These are phyloP conservation scores for Columbina picui DNA, from an alignment of 2,113 vertebrate genomes.

Conservation along the genomic window DNA sequence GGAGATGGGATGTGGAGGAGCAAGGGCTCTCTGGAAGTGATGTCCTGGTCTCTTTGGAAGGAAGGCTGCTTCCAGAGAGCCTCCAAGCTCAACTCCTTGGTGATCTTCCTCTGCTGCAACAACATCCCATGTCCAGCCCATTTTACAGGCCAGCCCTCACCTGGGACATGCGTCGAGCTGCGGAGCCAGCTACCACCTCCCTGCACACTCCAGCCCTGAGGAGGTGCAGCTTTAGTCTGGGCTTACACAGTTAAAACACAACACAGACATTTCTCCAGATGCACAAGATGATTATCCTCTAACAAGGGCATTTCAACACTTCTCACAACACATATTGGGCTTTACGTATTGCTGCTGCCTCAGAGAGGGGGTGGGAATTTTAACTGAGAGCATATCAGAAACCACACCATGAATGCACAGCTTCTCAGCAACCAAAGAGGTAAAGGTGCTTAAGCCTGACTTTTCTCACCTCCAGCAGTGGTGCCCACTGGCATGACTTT, in stretches of 20 bases:
- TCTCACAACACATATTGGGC: not conserved
- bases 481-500: not conserved
- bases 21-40: not conserved
- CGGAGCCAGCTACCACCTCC: not conserved
- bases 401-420: not conserved
- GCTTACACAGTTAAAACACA: not conserved
- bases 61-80: not conserved
- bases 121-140: not conserved
- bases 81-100: not conserved
- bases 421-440: not conserved
- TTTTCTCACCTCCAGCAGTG: not conserved
- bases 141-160: not conserved
- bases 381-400: accelerated
- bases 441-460: not conserved
- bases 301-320: not conserved
- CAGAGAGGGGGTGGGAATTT: not conserved
- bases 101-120: not conserved
- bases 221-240: not conserved
- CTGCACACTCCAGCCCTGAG: not conserved
- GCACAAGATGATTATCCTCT: not conserved
- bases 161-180: accelerated
- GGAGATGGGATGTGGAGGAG: not conserved
- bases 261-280: not conserved
- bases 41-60: not conserved
- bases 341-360: not conserved